A percentile compares a stretch with the other conserved stretches of the same genome.
phyloP scores from a whole-genome alignment of 2,797 vertebrate genomes.

The Scolopax rusticola region DNA sequence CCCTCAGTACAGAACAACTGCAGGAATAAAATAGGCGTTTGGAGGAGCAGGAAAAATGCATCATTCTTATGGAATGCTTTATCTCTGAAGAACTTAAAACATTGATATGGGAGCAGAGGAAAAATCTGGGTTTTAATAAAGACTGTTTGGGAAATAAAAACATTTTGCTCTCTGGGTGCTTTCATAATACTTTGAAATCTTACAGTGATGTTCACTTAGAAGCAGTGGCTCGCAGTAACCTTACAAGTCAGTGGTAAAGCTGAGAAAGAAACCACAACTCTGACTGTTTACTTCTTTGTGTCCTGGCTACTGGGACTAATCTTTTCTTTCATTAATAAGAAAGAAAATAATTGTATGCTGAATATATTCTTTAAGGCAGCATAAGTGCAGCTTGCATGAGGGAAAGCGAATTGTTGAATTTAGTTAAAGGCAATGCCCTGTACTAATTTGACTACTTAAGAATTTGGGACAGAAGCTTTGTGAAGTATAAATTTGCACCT shows the following conservation, averaged over 20 bases:
- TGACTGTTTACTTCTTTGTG: neutral
- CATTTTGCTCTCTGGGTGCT: neutral
- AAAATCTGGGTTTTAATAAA: neutral
- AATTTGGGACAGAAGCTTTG: neutral
- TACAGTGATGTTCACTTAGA: neutral
- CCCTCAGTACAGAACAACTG: neutral
- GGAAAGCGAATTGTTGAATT: neutral
- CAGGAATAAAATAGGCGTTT: neutral
- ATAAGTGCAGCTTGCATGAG: neutral
- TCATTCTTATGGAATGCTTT: neutral
- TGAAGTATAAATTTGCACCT: neutral
- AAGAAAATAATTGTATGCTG: neutral
- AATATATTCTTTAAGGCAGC: neutral
- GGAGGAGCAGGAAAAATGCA: neutral
- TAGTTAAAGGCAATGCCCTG: neutral
- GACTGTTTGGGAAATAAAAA: neutral
- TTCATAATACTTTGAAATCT: neutral
- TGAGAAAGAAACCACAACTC: neutral
- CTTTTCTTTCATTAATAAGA: neutral
- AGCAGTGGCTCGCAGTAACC: neutral
- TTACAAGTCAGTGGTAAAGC: neutral
- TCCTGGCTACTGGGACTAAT: neutral
- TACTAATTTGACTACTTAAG: neutral
- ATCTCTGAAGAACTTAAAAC: neutral
- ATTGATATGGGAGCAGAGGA: neutral